phyloP scores from a whole-genome alignment of 2,888 invertebrate species.

The Octonoba sinensis region DNA sequence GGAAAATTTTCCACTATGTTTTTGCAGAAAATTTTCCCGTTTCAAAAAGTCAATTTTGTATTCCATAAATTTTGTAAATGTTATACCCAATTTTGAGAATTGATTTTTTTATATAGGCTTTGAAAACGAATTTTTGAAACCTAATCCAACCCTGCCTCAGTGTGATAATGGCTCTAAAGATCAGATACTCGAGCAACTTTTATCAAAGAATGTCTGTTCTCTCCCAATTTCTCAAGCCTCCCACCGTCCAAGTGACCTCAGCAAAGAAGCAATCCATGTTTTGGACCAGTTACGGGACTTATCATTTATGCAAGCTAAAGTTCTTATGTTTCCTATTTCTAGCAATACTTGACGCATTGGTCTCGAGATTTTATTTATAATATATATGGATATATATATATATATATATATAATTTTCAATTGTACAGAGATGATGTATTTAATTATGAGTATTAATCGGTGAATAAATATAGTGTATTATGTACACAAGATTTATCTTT shows the following conservation, averaged over 20 bases:
- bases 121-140: constrained; percentile 68
- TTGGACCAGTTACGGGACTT: constrained; percentile 71
- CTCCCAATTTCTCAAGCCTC: constrained; percentile 36
- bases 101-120: constrained; percentile 66
- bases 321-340: constrained; percentile 71
- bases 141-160: constrained; percentile 56
- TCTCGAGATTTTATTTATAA: constrained; percentile 39
- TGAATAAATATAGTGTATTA: too few species aligned
- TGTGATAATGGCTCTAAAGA: constrained; percentile 40
- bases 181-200: constrained; percentile 68
- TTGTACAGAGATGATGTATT: constrained; percentile 49
- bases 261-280: constrained; percentile 69
- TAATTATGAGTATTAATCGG: constrained; percentile 20
- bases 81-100: too few species aligned
- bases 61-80: too few species aligned
- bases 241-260: constrained; percentile 66
- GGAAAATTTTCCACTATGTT: too few species aligned
- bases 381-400: constrained; percentile 30
- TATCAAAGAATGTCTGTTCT: constrained; percentile 69
- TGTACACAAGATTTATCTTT: too few species aligned
- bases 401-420: not conserved
- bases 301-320: constrained; percentile 72
- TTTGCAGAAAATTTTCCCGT: too few species aligned
- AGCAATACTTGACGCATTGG: constrained; percentile 51
- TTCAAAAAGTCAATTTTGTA: too few species aligned